Evolutionary conservation across 2,797 vertebrate genomes (phyloP).

Genomic region (Megalops cyprinoides): DNA sequence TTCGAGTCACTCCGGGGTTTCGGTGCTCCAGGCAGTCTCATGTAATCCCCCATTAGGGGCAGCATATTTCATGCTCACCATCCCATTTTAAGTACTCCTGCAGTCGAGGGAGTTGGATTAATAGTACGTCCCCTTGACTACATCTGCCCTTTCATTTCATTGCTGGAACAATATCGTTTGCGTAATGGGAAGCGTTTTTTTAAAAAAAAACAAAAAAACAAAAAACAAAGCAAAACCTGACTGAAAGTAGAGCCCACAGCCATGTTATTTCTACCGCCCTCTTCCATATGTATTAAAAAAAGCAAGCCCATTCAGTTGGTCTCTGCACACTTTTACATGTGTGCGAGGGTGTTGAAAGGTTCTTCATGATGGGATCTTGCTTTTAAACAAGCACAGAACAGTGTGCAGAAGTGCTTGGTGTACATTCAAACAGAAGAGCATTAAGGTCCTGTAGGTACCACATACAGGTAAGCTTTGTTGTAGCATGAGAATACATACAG

Average conservation of each 20-base stretch:
- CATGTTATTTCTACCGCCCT: not conserved
- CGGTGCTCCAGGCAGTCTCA: constrained; percentile 28
- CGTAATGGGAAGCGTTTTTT: not conserved
- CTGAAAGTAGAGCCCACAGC: not conserved
- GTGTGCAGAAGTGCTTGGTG: not conserved
- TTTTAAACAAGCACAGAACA: not conserved
- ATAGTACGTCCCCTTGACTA: constrained; percentile 41
- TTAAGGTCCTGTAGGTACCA: too few relatives aligned
- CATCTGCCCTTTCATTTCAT: constrained; percentile 35
- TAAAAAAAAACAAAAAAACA: too few relatives aligned
- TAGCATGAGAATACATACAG: not conserved
- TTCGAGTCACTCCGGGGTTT: not conserved
- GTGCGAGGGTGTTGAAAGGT: not conserved
- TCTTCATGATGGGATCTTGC: not conserved
- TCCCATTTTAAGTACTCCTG: constrained; percentile 60
- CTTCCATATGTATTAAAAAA: not conserved
- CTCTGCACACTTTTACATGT: not conserved
- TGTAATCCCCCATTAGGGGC: constrained; percentile 44
- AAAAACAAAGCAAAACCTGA: too few relatives aligned
- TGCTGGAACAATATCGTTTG: constrained; percentile 19
- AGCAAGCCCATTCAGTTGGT: too few relatives aligned
- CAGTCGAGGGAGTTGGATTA: constrained; percentile 50
- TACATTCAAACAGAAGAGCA: constrained; percentile 6
- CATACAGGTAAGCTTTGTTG: not conserved
- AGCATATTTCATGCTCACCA: constrained; percentile 52